Percentiles rank a stretch among this genome's conserved stretches.
Conservation (phyloP, 2,113 vertebrate species). For the Patagioenas fasciata region DNA sequence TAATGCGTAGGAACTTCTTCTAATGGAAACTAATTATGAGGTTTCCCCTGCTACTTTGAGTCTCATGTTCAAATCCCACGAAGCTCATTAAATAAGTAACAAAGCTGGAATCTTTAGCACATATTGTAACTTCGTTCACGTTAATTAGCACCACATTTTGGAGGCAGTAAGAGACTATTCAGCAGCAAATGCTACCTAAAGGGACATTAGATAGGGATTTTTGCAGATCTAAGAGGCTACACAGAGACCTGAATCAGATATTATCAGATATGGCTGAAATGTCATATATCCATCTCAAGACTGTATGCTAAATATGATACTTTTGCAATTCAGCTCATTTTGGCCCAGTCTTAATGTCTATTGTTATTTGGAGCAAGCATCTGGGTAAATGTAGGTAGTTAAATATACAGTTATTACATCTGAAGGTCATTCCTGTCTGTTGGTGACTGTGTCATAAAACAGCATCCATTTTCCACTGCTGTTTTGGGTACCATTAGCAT, state of each 20-base stretch:
- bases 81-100: slow-evolving; percentile 83
- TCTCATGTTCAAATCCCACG: slow-evolving; percentile 79
- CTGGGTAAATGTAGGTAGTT: not conserved
- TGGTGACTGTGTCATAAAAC: not conserved
- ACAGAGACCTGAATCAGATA: not conserved
- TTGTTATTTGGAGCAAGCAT: slow-evolving; percentile 23
- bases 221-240: not conserved
- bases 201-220: slow-evolving; percentile 26
- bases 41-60: slow-evolving; percentile 79
- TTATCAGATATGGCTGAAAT: not conserved
- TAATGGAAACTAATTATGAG: slow-evolving; percentile 85
- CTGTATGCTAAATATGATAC: not conserved
- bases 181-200: slow-evolving; percentile 49
- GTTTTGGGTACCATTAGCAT: not conserved
- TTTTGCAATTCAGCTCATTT: not conserved
- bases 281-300: not conserved
- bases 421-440: not conserved
- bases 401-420: not conserved
- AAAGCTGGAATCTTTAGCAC: slow-evolving; percentile 80
- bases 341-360: not conserved
- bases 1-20: slow-evolving; percentile 77
- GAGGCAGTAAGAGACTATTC: slow-evolving; percentile 64
- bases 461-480: not conserved
- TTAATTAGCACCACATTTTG: slow-evolving; percentile 75
- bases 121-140: slow-evolving; percentile 75